A percentile compares a stretch with the other conserved stretches of the same genome.
Evolutionary conservation across 2,113 vertebrate genomes (phyloP).

Genomic region (Ctenodactylus gundi): DNA sequence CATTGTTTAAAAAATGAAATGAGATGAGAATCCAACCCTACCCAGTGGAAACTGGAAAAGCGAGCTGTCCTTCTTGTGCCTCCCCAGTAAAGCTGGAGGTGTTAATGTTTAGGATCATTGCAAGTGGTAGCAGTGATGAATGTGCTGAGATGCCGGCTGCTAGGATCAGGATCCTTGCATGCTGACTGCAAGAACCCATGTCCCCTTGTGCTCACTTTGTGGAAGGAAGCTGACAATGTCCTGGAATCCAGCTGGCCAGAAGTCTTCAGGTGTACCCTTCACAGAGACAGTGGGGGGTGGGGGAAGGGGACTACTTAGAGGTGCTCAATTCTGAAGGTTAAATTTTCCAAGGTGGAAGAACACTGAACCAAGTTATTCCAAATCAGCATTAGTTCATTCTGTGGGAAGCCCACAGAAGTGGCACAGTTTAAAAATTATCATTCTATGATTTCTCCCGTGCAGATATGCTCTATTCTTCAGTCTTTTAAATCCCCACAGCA

Average conservation of each 20-base stretch:
- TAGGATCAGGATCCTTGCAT: no score
- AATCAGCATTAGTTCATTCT: background rate
- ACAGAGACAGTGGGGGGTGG: no score
- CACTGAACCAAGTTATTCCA: conserved; percentile 4
- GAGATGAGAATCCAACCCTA: background rate
- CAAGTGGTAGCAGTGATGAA: background rate
- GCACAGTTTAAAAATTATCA: background rate
- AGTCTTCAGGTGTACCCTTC: background rate
- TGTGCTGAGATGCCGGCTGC: no score
- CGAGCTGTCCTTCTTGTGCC: background rate
- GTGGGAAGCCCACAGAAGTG: background rate
- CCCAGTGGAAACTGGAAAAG: background rate
- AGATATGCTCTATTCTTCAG: background rate
- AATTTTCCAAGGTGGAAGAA: background rate
- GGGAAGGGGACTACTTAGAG: background rate
- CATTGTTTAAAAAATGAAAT: background rate
- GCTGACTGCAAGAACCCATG: no score
- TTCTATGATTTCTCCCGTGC: background rate
- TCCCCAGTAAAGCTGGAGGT: background rate
- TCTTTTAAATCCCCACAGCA: background rate
- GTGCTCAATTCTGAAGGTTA: background rate
- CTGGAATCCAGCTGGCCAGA: background rate
- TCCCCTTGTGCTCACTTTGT: background rate
- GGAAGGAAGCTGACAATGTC: background rate
- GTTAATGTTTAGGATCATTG: background rate